Base-by-base conservation (phyloP, 1,140 invertebrate species). In the Druon quercuslanigerum region DNA sequence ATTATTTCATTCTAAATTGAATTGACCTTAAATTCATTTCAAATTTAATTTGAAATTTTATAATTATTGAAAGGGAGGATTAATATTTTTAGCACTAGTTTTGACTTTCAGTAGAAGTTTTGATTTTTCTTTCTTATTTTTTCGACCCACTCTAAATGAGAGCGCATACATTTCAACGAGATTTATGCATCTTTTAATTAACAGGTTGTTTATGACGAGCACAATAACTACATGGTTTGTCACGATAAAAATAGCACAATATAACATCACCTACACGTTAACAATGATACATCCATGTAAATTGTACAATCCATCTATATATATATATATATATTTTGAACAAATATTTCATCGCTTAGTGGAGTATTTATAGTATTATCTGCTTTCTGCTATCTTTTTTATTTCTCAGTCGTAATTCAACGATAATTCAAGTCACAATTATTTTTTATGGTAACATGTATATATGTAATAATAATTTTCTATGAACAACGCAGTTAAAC, bases 271-370 rank as follows among this genome's bases (percentile, higher is more conserved):
- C 57, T 60, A 60, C 14, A 60, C 57, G 57, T 60, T 3, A 3
- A 33, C 25, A 33, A 33, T 33, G 2, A 60, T 60, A 60, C 56
- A 25, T 25, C 20, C 25, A 14, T n/a, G 25, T 33, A 4, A 60
- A 9, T 60, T 60, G 19, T 33, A 60, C 20, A 60, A 60, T 12
- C 19, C 57, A 60, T 66, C 60, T 66, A 66, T 66, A n/a, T 57
- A 57, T 14, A 33, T 17, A 60, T 66, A 33, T 66, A 66, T 66
- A n/a, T 57, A 57, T 14, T 57, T 17, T 20, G 56, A 20, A 57
- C 9, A 57, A 57, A 20, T 9, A 57, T 14, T 57, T 57, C 7
- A 20, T 56, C 20, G n/a, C 17, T 19, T 56, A 56, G 25, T 25
- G 7, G 56, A 33, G 40, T 66, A 33, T 33, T 66, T 17, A 33